phyloP scores from a whole-genome alignment of 2,797 vertebrate species.

The Syncerus caffer region DNA sequence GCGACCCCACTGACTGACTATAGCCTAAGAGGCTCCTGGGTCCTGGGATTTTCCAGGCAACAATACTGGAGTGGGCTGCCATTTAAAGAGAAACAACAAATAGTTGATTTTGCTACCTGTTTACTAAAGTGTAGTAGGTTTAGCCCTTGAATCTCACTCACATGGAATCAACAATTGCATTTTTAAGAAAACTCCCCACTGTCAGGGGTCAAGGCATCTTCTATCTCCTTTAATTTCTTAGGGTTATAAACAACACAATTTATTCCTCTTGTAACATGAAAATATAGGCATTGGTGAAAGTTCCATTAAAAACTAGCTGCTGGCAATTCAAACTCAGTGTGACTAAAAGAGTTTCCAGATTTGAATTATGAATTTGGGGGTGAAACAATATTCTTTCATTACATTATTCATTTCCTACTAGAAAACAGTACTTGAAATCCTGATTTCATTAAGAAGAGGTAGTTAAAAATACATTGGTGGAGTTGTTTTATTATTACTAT shows the following conservation, averaged over 20 bases:
- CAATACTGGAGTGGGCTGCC: too few species aligned
- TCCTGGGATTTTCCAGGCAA: too few species aligned
- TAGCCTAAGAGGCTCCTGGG: too few species aligned
- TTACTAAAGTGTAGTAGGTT: background rate
- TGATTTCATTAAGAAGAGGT: constrained; percentile 30
- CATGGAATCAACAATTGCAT: background rate
- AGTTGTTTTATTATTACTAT: background rate
- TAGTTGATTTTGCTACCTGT: constrained; percentile 7
- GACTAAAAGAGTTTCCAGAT: background rate
- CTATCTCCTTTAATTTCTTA: background rate
- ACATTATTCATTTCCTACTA: constrained; percentile 2
- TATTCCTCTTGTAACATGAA: background rate
- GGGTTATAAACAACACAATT: background rate
- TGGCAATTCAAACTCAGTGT: background rate
- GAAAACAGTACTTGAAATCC: background rate
- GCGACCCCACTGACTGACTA: too few species aligned
- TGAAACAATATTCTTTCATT: background rate
- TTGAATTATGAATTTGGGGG: background rate
- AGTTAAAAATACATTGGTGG: background rate
- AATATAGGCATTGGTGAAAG: constrained; percentile 4
- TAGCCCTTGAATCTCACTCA: background rate
- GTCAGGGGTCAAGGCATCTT: background rate
- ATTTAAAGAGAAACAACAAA: background rate
- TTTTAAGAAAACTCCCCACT: background rate
- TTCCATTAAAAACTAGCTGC: constrained; percentile 23